Conservation (phyloP, 2,113 vertebrate genomes). For the Anarhynchus alexandrinus region DNA sequence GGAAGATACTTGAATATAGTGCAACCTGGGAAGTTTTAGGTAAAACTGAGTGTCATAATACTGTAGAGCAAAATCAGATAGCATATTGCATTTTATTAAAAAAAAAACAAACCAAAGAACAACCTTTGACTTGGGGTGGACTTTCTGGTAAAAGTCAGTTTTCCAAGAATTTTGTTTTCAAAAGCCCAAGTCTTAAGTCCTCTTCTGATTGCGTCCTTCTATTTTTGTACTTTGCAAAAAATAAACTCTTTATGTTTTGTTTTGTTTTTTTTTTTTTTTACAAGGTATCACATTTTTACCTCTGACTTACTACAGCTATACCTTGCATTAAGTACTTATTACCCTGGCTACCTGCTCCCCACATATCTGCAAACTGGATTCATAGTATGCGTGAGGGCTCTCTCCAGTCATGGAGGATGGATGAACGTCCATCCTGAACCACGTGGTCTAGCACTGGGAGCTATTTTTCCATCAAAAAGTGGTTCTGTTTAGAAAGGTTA, state of each 20-base stretch:
- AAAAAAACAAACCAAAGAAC: background rate
- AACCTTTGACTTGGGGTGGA: background rate
- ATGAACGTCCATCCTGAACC: background rate
- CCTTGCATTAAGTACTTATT: background rate
- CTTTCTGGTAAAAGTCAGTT: background rate
- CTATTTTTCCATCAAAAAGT: background rate
- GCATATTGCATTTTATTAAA: background rate
- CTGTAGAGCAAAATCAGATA: background rate
- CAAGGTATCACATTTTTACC: background rate
- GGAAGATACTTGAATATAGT: background rate
- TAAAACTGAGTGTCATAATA: background rate
- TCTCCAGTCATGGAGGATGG: background rate
- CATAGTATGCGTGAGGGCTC: fast-evolving
- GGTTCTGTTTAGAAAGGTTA: background rate
- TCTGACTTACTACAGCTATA: background rate
- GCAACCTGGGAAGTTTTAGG: background rate
- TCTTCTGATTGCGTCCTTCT: background rate
- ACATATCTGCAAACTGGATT: background rate
- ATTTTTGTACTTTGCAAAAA: background rate
- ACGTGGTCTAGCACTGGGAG: fast-evolving
- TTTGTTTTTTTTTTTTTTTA: background rate
- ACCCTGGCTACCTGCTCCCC: background rate
- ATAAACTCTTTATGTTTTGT: background rate
- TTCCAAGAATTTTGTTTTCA: background rate
- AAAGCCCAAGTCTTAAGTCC: background rate